Conservation (phyloP, 2,888 invertebrate genomes). For the Monoplex corrugatus region DNA sequence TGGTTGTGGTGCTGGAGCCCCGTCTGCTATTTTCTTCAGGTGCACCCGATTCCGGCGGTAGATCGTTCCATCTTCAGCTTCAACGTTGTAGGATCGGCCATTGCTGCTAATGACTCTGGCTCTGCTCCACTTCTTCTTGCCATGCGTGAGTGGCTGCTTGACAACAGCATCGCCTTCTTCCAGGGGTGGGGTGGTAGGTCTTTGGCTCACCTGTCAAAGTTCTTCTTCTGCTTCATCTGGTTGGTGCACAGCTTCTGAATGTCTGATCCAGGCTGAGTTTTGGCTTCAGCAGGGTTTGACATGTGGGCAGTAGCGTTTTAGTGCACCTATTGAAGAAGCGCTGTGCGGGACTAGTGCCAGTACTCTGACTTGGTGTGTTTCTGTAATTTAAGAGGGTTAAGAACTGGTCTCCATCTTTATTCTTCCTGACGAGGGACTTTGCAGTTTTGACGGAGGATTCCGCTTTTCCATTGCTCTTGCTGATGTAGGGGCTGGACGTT, state of each 20-base stretch:
- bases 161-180: neutral
- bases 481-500: neutral
- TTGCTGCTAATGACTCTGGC: neutral
- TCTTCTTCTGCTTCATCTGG: no score
- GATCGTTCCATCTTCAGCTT: slow-evolving; percentile 61
- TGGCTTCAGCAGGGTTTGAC: slow-evolving; percentile 75
- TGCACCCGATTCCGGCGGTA: slow-evolving; percentile 57
- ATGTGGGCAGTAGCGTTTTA: slow-evolving; percentile 75
- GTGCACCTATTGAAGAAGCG: slow-evolving; percentile 67
- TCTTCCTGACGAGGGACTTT: neutral
- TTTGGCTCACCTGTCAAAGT: no score
- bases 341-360: slow-evolving; percentile 73
- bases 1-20: slow-evolving; percentile 10
- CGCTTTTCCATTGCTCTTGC: neutral
- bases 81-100: slow-evolving; percentile 54
- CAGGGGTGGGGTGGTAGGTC: no score
- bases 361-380: slow-evolving; percentile 76
- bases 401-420: no score
- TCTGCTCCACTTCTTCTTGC: slow-evolving; percentile 38
- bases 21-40: slow-evolving; percentile 25
- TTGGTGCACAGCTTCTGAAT: no score
- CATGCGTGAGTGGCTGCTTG: neutral
- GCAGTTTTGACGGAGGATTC: neutral
- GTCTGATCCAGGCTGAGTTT: no score
- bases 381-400: neutral